Percentiles rank a stretch among this genome's conserved stretches.
Evolutionary conservation across 92 coral and sea anemone genomes (phyloP).

Genomic region (Epizoanthus ramosus): DNA sequence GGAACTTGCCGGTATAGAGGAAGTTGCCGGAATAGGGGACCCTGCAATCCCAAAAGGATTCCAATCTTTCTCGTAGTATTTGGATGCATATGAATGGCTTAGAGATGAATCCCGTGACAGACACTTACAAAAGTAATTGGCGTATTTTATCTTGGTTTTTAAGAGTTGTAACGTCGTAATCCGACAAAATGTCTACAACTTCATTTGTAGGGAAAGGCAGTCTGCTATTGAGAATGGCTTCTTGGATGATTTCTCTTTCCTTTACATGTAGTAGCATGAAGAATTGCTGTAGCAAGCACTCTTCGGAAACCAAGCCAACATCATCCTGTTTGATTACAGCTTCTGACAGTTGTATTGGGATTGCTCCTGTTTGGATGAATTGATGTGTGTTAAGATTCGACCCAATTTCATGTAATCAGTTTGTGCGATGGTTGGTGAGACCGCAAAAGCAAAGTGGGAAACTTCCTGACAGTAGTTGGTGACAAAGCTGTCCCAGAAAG

Average conservation of each 20-base stretch:
- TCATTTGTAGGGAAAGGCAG: slow-evolving; percentile 53
- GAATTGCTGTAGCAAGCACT: slow-evolving; percentile 62
- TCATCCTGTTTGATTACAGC: slow-evolving; percentile 65
- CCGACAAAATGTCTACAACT: slow-evolving; percentile 55
- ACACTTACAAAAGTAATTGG: slow-evolving; percentile 52
- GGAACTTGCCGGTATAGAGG: too few relatives aligned
- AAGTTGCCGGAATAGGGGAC: too few relatives aligned
- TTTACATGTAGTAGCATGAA: slow-evolving; percentile 54
- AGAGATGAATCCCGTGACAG: slow-evolving; percentile 51
- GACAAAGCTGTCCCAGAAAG: slow-evolving; percentile 61
- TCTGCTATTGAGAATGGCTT: slow-evolving; percentile 17
- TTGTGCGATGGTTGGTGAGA: slow-evolving; percentile 49
- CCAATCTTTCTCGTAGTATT: slow-evolving; percentile 48
- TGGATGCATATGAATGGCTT: slow-evolving; percentile 64
- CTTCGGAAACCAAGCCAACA: slow-evolving; percentile 63
- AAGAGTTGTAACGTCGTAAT: slow-evolving; percentile 51
- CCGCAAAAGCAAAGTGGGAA: slow-evolving; percentile 52
- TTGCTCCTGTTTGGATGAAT: slow-evolving; percentile 60
- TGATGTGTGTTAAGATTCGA: slow-evolving; percentile 61
- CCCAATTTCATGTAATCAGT: slow-evolving; percentile 63
- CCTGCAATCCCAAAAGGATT: too few relatives aligned
- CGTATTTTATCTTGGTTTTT: slow-evolving; percentile 54
- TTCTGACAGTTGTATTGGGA: slow-evolving; percentile 68
- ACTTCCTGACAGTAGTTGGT: slow-evolving; percentile 69
- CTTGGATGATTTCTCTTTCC: slow-evolving; percentile 51